Base-by-base conservation (phyloP, 2,113 vertebrate genomes). In the Ceyx margarethae region DNA sequence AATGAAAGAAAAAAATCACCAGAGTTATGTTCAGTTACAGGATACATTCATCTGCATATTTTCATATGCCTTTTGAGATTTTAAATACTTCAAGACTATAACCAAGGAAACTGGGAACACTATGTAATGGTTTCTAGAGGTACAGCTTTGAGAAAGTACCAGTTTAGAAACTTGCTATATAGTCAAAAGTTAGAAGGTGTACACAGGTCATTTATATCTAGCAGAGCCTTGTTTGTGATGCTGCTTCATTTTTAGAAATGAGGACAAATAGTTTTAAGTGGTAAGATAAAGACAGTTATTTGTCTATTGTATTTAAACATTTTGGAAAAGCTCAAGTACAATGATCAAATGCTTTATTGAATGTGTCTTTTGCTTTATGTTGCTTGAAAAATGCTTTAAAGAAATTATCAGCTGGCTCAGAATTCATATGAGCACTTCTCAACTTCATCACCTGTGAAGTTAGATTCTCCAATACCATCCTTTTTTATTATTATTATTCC, bases 331-430 rank as follows among this genome's bases (percentile, higher is more conserved):
- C 37, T 87, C 33, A 51, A 29, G 23, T 86, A 20, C 26, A 46
- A 26, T 61, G 68, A 65, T 53, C 26, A 60, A 71, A 26, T 53
- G 28, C 21, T 77, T 90, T 81, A 23, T 20, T 62, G 33, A 73
- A 42, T n/a, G 10, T 62, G 20, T 64, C 31, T 58, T 92, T 89
- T 4, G 3, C 26, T 86, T 37, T 42, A 2, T n/a, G 45, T 73
- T 75, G 21, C 80, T 79, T 93, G 80, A 61, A 91, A 90, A 91
- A 64, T 88, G 50, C 11, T 85, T 87, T 84, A 35, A 74, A 77
- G 83, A 80, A 85, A 28, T 51, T 91, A 83, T 18, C 61, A 83
- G 15, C 25, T 91, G 50, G 17, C 69, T 88, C 90, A 79, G 40
- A 89, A 89, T 79, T 81, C 73, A 81, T 86, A 18, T 42, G 15